Base-by-base conservation (phyloP, 2,797 vertebrate genomes). In the Eidolon dupreanum region DNA sequence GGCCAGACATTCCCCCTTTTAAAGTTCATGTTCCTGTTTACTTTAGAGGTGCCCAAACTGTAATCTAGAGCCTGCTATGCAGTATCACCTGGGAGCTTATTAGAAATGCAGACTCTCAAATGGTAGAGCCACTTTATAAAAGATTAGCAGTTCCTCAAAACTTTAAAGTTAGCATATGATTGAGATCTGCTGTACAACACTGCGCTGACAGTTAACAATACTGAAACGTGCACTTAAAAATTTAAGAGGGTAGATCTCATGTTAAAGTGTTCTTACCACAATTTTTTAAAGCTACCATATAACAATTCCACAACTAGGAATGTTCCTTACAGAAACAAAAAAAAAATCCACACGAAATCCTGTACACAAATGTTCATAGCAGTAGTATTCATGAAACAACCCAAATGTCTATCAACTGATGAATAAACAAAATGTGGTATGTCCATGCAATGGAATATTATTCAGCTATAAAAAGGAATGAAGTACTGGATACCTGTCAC, bases 241-340 rank as follows among this genome's bases (percentile, higher is more conserved):
- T 31, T 15, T 49, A 36, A 78, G 43, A 61, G 20, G 15, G 17
- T 16, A 36, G 26, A 71, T 31, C 73, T 93, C 61, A 46, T 33
- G 6, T 19, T n/a, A 22, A 11, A 49, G 3, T 20, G 38, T 46
- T 36, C 24, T 65, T 59, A 57, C n/a, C 11, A n/a, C 11, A 10
- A 26, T 68, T 66, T 86, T 59, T 33, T 4, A 89, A 43, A 82
- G 43, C 70, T 77, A 75, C 17, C 38, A 41, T 36, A 19, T 33
- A 82, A 63, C n/a, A 74, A 74, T 59, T n/a, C 59, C 20, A 79
- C 11, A 41, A 55, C 61, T 55, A 53, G 8, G 24, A 68, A 46
- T 51, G 51, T 4, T 79, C 16, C 73, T 92, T 85, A 89, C 1
- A 82, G 85, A 88, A 93, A 94, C 20, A 38, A 93, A 93, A 83